Evolutionary conservation across 2,113 vertebrate species (phyloP), one percentile per base, ranked within the genome.

Genomic region (Gopherus evgoodei): DNA sequence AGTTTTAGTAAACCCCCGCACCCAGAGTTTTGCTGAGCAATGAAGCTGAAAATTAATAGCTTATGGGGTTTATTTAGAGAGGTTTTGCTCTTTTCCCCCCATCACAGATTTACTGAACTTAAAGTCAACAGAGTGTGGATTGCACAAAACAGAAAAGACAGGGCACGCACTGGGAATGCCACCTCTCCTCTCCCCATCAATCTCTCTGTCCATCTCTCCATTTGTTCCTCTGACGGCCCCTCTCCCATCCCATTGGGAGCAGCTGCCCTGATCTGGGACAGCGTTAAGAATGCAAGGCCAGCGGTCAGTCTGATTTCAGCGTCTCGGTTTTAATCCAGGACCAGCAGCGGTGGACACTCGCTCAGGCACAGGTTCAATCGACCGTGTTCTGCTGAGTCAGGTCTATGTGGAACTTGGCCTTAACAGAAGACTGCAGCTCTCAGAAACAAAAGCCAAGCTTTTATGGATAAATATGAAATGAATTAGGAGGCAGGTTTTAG

Each of bases 311-410:
- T 75, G 75, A 47, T 52, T 91, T 86, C 88, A 90, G 25, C 50
- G 79, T 11, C 56, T 81, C 69, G 90, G 27, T 54, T 97, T 88
- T 81, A 57, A 93, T 5, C 38, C 76, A 35, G 90, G 80, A 56
- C 88, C 50, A 47, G 80, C 44, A 69, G 47, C 16, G 82, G 42
- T 53, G 52, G 12, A 13, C 86, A 81, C 56, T 86, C 75, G 16
- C 78, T 53, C 3, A 75, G 62, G 78, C 87, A 38, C 72, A 0
- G 14, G 59, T 96, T 97, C 92, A 86, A 78, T 93, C 94, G 75
- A 84, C 50, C 13, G 5, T 44, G 53, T 90, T 94, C 72, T 79
- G 97, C 96, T 94, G 96, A 98, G 90, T 98, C 98, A 97, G 97
- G 94, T 65, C 52, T 29, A 49, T 80, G 87, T 84, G 93, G 91